Conservation (phyloP, 2,888 invertebrate species). For the Dugesia japonica region DNA sequence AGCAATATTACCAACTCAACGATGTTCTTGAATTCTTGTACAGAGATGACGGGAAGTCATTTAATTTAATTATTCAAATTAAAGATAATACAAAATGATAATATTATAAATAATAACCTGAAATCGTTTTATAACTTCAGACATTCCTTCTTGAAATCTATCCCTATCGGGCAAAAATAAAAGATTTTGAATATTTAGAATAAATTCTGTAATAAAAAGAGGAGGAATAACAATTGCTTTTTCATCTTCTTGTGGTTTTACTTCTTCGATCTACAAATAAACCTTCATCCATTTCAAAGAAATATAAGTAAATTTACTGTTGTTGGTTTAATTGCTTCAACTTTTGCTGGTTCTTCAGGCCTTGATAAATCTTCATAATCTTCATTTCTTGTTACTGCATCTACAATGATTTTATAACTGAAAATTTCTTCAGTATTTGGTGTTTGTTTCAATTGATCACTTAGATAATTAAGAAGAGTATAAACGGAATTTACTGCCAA, state of each 20-base stretch:
- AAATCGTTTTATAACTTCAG: conserved; percentile 52
- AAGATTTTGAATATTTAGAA: conserved; percentile 42
- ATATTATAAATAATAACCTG: conserved; percentile 36
- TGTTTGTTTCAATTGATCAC: conserved; percentile 46
- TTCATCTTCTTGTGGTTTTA: conserved; percentile 24
- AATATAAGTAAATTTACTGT: too few relatives aligned
- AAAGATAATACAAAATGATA: too few relatives aligned
- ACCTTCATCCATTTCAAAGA: too few relatives aligned
- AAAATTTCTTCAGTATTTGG: conserved; percentile 45
- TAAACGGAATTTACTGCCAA: conserved; percentile 48
- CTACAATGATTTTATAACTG: conserved; percentile 31
- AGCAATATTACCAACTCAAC: too few relatives aligned
- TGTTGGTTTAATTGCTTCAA: too few relatives aligned
- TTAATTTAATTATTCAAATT: too few relatives aligned
- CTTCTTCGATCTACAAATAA: neutral
- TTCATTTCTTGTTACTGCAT: neutral
- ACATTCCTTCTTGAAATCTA: conserved; percentile 53
- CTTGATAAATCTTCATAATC: neutral
- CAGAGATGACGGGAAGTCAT: too few relatives aligned
- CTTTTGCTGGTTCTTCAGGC: neutral
- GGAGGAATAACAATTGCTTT: conserved; percentile 39
- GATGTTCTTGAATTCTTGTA: too few relatives aligned
- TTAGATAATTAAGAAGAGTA: conserved; percentile 46
- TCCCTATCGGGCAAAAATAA: conserved; percentile 54
- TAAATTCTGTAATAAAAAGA: conserved; percentile 45